phyloP scores from a whole-genome alignment of 2,797 vertebrate species.

The Onychomys torridus region DNA sequence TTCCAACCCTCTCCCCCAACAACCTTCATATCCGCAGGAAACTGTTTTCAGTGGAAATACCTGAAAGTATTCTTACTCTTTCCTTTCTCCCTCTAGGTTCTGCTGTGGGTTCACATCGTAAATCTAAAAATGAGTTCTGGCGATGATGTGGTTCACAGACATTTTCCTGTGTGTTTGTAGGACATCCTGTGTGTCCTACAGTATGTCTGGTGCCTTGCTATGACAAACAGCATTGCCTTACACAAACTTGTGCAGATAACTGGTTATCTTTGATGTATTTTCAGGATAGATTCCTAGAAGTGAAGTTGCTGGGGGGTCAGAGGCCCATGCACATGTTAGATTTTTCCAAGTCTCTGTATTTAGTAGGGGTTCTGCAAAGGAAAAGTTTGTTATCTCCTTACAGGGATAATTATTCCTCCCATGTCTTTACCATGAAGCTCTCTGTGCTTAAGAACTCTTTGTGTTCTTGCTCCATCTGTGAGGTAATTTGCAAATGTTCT shows the following conservation, averaged over 20 bases:
- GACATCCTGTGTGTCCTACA: background rate
- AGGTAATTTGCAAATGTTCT: background rate
- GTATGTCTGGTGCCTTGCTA: background rate
- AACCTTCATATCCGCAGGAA: background rate
- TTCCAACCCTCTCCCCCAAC: background rate
- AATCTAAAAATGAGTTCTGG: background rate
- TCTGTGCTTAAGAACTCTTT: background rate
- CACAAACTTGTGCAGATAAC: background rate
- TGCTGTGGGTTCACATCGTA: background rate
- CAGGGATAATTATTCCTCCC: background rate
- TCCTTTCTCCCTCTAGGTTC: background rate
- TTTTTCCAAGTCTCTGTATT: background rate
- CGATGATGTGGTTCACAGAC: background rate
- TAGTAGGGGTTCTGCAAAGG: background rate
- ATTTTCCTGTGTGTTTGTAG: background rate
- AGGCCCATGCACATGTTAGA: background rate
- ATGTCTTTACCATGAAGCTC: background rate
- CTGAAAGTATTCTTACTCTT: background rate
- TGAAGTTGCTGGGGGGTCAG: background rate
- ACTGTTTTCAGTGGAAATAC: background rate
- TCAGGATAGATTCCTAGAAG: constrained; percentile 20
- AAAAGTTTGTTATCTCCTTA: background rate
- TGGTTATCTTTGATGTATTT: background rate
- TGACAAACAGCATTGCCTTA: background rate
- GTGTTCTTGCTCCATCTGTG: too few species aligned